These are phyloP conservation scores for Muscicapa adusta DNA, from an alignment of 2,113 vertebrate species.

Conservation along the genomic window DNA sequence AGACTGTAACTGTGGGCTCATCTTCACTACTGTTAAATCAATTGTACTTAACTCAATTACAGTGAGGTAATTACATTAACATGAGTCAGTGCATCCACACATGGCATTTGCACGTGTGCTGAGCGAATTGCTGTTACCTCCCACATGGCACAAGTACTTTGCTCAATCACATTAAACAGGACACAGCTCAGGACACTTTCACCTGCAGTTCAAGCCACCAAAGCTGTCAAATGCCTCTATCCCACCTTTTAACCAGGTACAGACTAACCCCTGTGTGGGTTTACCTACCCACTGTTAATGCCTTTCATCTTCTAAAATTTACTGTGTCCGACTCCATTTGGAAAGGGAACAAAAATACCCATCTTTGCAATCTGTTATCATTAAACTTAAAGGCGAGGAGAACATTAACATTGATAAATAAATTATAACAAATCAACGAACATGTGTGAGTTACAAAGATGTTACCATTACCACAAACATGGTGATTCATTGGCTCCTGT, in stretches of 20 bases:
- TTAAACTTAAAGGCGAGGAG: neutral
- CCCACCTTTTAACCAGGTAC: neutral
- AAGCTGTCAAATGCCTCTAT: neutral
- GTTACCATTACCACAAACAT: neutral
- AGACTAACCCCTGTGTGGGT: neutral
- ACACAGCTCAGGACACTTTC: neutral
- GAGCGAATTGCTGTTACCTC: slow-evolving; percentile 33
- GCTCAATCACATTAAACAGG: neutral
- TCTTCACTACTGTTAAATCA: slow-evolving; percentile 60
- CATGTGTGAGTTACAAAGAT: neutral
- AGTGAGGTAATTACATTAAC: slow-evolving; percentile 62
- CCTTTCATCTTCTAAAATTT: neutral
- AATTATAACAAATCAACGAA: neutral
- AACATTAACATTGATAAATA: neutral
- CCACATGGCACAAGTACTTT: slow-evolving; percentile 30
- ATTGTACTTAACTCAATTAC: slow-evolving; percentile 66
- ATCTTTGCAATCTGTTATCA: neutral
- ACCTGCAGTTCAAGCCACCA: neutral
- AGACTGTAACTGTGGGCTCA: slow-evolving; percentile 39
- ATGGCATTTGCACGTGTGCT: slow-evolving; percentile 56
- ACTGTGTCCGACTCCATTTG: neutral
- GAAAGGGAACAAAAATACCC: neutral
- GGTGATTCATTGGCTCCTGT: neutral
- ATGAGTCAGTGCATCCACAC: slow-evolving; percentile 67
- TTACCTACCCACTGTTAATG: neutral